These are phyloP conservation scores for Cosmopolites sordidus DNA, from an alignment of 2,888 invertebrate species.

Conservation along the genomic window DNA sequence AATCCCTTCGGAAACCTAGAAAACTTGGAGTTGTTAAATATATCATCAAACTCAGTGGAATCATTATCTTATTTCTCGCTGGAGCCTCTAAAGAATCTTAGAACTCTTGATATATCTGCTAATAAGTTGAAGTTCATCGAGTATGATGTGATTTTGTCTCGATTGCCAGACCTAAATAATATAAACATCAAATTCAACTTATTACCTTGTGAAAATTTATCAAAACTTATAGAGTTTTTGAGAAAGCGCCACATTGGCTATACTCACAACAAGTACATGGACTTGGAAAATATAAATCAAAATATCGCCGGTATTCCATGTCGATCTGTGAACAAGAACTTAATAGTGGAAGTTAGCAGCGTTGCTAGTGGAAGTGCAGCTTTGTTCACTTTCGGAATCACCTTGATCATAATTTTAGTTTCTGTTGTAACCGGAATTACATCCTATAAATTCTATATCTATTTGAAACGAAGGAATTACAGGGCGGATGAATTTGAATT, in stretches of 20 bases:
- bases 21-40: constrained; percentile 38
- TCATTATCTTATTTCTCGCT: constrained; percentile 36
- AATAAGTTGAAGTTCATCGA: constrained; percentile 41
- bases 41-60: constrained; percentile 40
- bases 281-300: constrained; percentile 35
- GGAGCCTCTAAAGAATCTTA: constrained; percentile 35
- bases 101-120: constrained; percentile 39
- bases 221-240: constrained; percentile 40
- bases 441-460: constrained; percentile 33
- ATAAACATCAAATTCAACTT: constrained; percentile 42
- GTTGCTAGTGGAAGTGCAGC: constrained; percentile 8
- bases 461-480: constrained; percentile 38
- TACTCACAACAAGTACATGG: constrained; percentile 37
- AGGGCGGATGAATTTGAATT: constrained; percentile 42
- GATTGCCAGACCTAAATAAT: constrained; percentile 37
- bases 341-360: constrained; percentile 1
- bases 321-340: constrained; percentile 22
- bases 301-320: constrained; percentile 46
- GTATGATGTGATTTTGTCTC: constrained; percentile 39
- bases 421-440: constrained; percentile 28
- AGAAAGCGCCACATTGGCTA: constrained; percentile 37
- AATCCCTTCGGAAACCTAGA: constrained; percentile 32
- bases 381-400: constrained; percentile 26
- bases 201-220: constrained; percentile 40
- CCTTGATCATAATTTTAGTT: constrained; percentile 25